These are phyloP conservation scores for Monoplex corrugatus DNA, from an alignment of 2,888 invertebrate species.

Conservation along the genomic window DNA sequence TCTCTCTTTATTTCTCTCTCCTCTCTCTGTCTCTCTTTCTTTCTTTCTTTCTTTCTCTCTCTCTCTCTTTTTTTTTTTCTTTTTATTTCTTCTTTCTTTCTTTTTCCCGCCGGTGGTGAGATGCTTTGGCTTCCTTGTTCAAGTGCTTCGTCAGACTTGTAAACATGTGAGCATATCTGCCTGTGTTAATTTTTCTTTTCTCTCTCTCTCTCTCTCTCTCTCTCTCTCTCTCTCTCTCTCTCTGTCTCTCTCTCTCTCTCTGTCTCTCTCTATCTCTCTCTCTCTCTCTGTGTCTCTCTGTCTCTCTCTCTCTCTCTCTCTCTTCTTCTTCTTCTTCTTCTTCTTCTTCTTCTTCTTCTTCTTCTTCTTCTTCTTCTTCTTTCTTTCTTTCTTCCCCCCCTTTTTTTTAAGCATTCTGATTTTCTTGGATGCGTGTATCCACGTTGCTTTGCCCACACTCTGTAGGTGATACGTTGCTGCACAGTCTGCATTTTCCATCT, in stretches of 20 bases:
- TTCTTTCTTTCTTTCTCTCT: neutral
- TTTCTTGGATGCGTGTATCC: too few relatives aligned
- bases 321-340: neutral
- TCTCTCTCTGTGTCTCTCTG: neutral
- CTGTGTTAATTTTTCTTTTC: neutral
- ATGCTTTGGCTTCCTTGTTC: too few relatives aligned
- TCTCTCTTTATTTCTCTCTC: neutral
- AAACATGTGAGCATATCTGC: too few relatives aligned
- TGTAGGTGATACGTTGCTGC: too few relatives aligned
- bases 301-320: neutral
- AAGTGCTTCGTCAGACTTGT: too few relatives aligned
- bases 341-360: neutral
- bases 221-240: too few relatives aligned
- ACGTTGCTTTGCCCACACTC: too few relatives aligned
- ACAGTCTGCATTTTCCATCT: too few relatives aligned
- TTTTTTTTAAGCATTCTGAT: neutral
- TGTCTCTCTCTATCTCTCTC: neutral
- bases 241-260: slow-evolving; percentile 1
- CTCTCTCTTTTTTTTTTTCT: neutral
- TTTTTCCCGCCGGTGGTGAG: neutral
- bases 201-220: neutral
- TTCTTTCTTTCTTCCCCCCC: neutral
- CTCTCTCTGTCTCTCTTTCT: neutral
- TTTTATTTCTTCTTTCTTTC: neutral
- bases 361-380: neutral